Evolutionary conservation across 2,113 vertebrate species (phyloP), one percentile per base, ranked within the genome.

Genomic region (Ageneiosus marmoratus): DNA sequence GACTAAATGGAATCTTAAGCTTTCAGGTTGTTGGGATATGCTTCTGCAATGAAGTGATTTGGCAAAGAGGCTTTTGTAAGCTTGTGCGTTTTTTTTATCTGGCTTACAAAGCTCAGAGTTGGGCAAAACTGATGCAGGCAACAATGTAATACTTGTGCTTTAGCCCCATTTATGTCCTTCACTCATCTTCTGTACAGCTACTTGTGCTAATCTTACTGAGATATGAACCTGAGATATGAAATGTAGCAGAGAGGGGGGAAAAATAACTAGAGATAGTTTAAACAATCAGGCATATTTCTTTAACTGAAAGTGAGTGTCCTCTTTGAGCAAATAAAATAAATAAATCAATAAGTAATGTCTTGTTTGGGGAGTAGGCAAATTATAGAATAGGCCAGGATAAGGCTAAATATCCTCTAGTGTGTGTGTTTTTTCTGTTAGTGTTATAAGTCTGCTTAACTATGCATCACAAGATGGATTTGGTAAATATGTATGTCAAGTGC

Each of bases 301-400:
- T 15, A 67, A 15, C 34, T 5, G 32, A 37, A 67, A 41, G 18
- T 41, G n/a, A n/a, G n/a, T n/a, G n/a, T n/a, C n/a, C n/a, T n/a
- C n/a, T n/a, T n/a, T n/a, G n/a, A n/a, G n/a, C n/a, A n/a, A n/a
- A n/a, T n/a, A n/a, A n/a, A n/a, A n/a, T n/a, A n/a, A n/a, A n/a
- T n/a, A n/a, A n/a, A n/a, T n/a, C n/a, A n/a, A n/a, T n/a, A n/a
- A n/a, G n/a, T n/a, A n/a, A n/a, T n/a, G n/a, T n/a, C n/a, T n/a
- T n/a, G 76, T 84, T 70, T 77, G 58, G 81, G n/a, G 84, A 82
- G 88, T 89, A 88, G 79, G 34, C 32, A 74, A 53, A 83, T 90
- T 90, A 77, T 80, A 74, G 67, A 70, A 77, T 46, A n/a, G 22
- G 22, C 81, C 22, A 63, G 20, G 44, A 22, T 72, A 51, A 58